phyloP scores from a whole-genome alignment of 2,888 invertebrate species.

The Rhagonycha lutea region DNA sequence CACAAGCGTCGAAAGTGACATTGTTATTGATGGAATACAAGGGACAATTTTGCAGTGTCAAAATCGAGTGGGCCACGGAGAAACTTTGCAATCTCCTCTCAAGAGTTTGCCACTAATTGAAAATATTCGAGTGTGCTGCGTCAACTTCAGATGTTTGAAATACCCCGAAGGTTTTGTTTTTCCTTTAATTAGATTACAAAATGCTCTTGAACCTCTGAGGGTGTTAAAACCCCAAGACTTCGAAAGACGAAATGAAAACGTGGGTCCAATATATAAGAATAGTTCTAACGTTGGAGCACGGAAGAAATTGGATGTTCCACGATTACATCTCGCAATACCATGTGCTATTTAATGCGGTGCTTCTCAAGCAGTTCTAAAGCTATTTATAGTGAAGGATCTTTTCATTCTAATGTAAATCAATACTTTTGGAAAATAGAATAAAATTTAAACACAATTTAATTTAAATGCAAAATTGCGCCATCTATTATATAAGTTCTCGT shows the following conservation, averaged over 20 bases:
- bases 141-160: constrained; percentile 78
- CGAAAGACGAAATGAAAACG: constrained; percentile 56
- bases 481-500: too few relatives aligned
- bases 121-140: constrained; percentile 67
- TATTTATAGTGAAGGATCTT: too few relatives aligned
- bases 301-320: too few relatives aligned
- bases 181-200: constrained; percentile 69
- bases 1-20: constrained; percentile 61
- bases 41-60: constrained; percentile 78
- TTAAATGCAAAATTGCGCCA: too few relatives aligned
- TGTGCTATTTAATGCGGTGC: too few relatives aligned
- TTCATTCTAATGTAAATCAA: too few relatives aligned
- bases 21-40: constrained; percentile 79
- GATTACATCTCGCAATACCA: too few relatives aligned
- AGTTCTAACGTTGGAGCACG: too few relatives aligned
- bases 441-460: too few relatives aligned
- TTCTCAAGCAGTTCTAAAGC: too few relatives aligned
- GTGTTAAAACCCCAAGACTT: constrained; percentile 81
- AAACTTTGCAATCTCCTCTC: constrained; percentile 69
- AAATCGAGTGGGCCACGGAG: constrained; percentile 69
- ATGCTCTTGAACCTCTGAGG: constrained; percentile 71
- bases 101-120: constrained; percentile 66
- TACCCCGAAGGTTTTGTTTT: constrained; percentile 77
- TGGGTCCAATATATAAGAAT: too few relatives aligned
- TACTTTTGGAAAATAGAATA: too few relatives aligned